Evolutionary conservation across 1,140 invertebrate genomes (phyloP), one percentile per base, ranked within the genome.

Genomic region (Mizuhopecten yessoensis): DNA sequence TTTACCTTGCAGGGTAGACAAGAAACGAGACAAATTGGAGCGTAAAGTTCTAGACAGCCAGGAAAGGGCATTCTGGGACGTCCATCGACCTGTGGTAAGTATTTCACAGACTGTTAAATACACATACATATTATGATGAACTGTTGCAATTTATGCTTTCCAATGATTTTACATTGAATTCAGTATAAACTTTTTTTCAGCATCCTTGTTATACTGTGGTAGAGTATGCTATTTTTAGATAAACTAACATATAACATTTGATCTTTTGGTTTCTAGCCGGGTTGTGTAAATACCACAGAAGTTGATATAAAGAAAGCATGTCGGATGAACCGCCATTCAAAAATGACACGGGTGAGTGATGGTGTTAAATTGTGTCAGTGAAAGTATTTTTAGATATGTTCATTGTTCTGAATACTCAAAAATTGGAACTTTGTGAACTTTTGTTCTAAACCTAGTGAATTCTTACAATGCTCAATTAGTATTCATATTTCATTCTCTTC

Each of bases 11-110:
- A 99, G 99, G 97, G 99, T 99, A 34, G 99, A 99, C 96, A 99
- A 99, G 96, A 99, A 99, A 95, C 97, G 99, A 87, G 99, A 99
- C 96, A 99, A 99, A 96, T 96, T 99, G 92, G 99, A 99, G 96
- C 97, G 99, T 87, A 99, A 99, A 97, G 99, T 99, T 42, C 96
- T 99, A 33, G 99, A 99, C 96, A 99, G 99, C 95, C 99, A 99
- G 97, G 99, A 99, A 96, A 97, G 99, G 95, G 99, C 99, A 0
- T 99, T 99, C 96, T 99, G 99, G 99, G 99, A 99, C 96, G 99
- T 99, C 0, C 99, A 99, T 96, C 97, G 99, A 95, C 99, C 99
- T 36, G 99, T 99, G 98, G 98, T 98, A 97, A 97, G 96, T 93
- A 34, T 39, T 91, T 75, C 57, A 75, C 3, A n/a, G n/a, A n/a